Conservation (phyloP, 2,797 vertebrate species). For the Urophycis tenuis region DNA sequence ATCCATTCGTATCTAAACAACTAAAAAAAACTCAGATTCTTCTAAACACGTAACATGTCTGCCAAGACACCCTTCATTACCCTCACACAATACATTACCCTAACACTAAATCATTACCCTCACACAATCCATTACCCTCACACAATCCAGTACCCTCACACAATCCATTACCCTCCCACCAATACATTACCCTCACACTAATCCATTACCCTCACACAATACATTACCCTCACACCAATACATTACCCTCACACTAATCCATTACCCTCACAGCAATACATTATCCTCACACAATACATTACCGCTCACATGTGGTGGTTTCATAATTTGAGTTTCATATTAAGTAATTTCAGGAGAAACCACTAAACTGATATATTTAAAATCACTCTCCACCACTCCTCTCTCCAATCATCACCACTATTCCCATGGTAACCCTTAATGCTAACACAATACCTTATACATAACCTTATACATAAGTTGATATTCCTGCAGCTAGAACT, state of each 20-base stretch:
- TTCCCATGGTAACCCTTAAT: neutral
- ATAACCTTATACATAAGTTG: neutral
- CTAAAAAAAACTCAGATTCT: neutral
- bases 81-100: neutral
- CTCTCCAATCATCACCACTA: too few relatives aligned
- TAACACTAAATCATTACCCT: neutral
- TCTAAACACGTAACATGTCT: too few relatives aligned
- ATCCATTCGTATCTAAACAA: neutral
- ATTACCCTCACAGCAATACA: neutral
- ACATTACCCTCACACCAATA: neutral
- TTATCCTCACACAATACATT: neutral
- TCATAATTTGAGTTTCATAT: too few relatives aligned
- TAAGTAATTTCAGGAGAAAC: neutral
- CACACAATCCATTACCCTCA: neutral
- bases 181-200: neutral
- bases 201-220: neutral
- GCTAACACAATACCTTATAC: neutral
- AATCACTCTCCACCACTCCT: too few relatives aligned
- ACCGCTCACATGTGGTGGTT: neutral
- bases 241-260: neutral
- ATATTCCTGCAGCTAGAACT: neutral
- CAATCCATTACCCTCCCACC: neutral
- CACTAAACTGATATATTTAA: too few relatives aligned
- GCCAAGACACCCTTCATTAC: neutral
- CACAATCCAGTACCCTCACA: neutral